These are phyloP conservation scores for Coptotermes formosanus DNA, from an alignment of 1,140 invertebrate genomes.

Conservation along the genomic window DNA sequence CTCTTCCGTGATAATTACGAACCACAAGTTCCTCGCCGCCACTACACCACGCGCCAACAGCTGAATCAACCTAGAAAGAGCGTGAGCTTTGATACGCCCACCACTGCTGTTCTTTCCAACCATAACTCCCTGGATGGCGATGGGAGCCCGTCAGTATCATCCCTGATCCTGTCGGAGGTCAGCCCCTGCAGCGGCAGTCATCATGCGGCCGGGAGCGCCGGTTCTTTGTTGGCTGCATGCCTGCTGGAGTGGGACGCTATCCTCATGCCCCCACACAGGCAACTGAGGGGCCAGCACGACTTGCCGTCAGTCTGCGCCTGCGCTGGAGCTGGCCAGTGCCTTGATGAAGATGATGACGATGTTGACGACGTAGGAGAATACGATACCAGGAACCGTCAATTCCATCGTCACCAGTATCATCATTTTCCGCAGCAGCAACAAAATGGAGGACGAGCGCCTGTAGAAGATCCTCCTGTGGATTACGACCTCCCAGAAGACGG, in stretches of 20 bases:
- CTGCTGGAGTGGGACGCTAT: conserved; percentile 52
- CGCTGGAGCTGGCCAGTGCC: conserved; percentile 45
- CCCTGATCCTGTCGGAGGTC: conserved; percentile 63
- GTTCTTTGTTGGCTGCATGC: conserved; percentile 28
- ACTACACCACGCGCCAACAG: neutral
- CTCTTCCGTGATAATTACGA: conserved; percentile 56
- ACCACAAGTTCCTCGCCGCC: conserved; percentile 31
- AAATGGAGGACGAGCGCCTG: neutral
- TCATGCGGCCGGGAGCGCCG: neutral
- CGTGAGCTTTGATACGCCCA: conserved; percentile 64
- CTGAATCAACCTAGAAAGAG: conserved; percentile 52
- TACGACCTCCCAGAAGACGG: conserved; percentile 24
- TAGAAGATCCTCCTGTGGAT: conserved; percentile 22
- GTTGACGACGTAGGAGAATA: conserved; percentile 45
- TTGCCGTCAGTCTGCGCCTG: conserved; percentile 59
- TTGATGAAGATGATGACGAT: conserved; percentile 29
- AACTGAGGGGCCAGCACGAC: conserved; percentile 49
- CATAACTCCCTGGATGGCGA: conserved; percentile 47
- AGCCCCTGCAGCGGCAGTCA: conserved; percentile 50
- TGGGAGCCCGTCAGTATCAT: conserved; percentile 39
- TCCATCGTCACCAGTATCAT: conserved; percentile 16
- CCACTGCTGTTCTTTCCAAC: conserved; percentile 36
- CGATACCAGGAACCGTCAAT: neutral
- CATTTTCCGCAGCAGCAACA: neutral
- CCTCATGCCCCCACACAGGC: conserved; percentile 51